These are phyloP conservation scores for Euproctis similis DNA, from an alignment of 2,888 invertebrate genomes.

Conservation along the genomic window DNA sequence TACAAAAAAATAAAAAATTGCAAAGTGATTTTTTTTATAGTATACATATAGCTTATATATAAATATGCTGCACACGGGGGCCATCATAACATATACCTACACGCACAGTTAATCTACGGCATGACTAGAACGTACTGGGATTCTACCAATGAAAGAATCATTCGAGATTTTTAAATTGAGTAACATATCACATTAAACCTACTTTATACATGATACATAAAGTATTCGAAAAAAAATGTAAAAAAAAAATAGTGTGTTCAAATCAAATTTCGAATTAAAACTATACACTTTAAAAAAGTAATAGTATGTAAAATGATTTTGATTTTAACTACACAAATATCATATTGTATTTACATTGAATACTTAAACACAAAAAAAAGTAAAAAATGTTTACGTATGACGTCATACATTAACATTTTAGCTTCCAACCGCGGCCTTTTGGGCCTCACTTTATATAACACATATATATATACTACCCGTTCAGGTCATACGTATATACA, in stretches of 20 bases:
- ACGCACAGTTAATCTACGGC: slow-evolving; percentile 47
- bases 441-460: slow-evolving; percentile 64
- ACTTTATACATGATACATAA: slow-evolving; percentile 69
- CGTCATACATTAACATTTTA: slow-evolving; percentile 48
- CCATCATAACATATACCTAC: too few species aligned
- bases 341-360: slow-evolving; percentile 67
- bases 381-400: slow-evolving; percentile 59
- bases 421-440: slow-evolving; percentile 40
- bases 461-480: slow-evolving; percentile 49
- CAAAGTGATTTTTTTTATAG: slow-evolving; percentile 47
- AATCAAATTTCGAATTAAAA: slow-evolving; percentile 25
- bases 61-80: slow-evolving; percentile 38
- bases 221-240: slow-evolving; percentile 24
- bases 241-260: too few species aligned
- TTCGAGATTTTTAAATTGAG: slow-evolving; percentile 16
- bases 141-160: slow-evolving; percentile 25
- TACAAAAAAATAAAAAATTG: too few species aligned
- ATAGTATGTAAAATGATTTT: slow-evolving; percentile 37
- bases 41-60: too few species aligned
- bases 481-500: slow-evolving; percentile 72
- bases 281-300: slow-evolving; percentile 33
- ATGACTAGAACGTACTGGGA: slow-evolving; percentile 58
- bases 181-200: slow-evolving; percentile 52
- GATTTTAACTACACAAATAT: slow-evolving; percentile 37
- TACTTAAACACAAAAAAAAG: slow-evolving; percentile 45